Percentiles rank a stretch among this genome's conserved stretches.
Evolutionary conservation across 2,113 vertebrate genomes (phyloP).

Genomic region (Silurus asotus): DNA sequence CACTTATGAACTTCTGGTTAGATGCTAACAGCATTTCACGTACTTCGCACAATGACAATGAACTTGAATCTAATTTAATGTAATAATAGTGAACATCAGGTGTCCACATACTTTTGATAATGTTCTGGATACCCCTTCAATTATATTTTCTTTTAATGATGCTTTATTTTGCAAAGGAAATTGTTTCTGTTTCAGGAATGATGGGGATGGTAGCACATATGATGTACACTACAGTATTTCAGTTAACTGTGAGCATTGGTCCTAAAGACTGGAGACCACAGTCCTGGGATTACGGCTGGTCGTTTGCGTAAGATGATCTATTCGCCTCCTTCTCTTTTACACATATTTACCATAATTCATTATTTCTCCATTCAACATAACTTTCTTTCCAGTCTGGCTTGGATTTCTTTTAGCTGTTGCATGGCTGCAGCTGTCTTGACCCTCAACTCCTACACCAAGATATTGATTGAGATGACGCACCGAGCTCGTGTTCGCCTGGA

Average conservation of each 20-base stretch:
- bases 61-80: too few relatives aligned
- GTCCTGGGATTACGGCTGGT: slow-evolving; percentile 85
- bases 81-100: too few relatives aligned
- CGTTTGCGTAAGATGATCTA: slow-evolving; percentile 64
- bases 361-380: not conserved
- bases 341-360: not conserved
- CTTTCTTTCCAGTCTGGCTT: slow-evolving; percentile 70
- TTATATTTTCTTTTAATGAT: too few relatives aligned
- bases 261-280: slow-evolving; percentile 83
- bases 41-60: too few relatives aligned
- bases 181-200: slow-evolving; percentile 65
- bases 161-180: not conserved
- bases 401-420: slow-evolving; percentile 83
- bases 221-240: slow-evolving; percentile 87
- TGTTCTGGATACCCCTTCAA: too few relatives aligned
- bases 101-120: too few relatives aligned
- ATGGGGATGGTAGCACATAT: slow-evolving; percentile 83
- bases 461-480: slow-evolving; percentile 77
- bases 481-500: slow-evolving; percentile 70
- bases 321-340: not conserved
- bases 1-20: too few relatives aligned
- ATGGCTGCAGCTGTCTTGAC: slow-evolving; percentile 81
- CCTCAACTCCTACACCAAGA: slow-evolving; percentile 84
- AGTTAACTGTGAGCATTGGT: slow-evolving; percentile 83
- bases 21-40: not conserved